Conservation (phyloP, 2,888 invertebrate species). For the Trichogramma evanescens region DNA sequence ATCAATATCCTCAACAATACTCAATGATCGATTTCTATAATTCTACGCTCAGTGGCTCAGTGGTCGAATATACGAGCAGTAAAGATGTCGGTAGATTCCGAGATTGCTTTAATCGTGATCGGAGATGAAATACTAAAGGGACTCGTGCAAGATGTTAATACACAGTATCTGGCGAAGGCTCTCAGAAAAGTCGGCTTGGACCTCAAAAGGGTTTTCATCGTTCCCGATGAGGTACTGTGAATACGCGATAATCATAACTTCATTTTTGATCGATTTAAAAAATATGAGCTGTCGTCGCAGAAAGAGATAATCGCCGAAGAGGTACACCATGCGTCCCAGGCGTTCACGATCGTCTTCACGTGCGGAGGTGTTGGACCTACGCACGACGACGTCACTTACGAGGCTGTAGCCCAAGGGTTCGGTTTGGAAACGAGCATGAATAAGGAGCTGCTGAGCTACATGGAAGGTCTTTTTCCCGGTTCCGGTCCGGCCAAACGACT, state of each 20-base stretch:
- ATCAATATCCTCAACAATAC: constrained; percentile 1
- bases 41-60: constrained; percentile 13
- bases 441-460: constrained; percentile 35
- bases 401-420: constrained; percentile 51
- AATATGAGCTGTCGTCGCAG: constrained; percentile 20
- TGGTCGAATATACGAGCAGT: constrained; percentile 29
- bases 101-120: constrained; percentile 48
- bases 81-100: no score
- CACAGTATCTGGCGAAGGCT: constrained; percentile 42
- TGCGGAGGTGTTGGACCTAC: constrained; percentile 64
- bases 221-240: constrained; percentile 50
- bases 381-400: constrained; percentile 63
- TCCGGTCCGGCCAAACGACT: constrained; percentile 29
- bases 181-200: constrained; percentile 31
- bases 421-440: constrained; percentile 30
- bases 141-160: constrained; percentile 57
- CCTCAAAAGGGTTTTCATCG: constrained; percentile 40
- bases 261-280: constrained; percentile 3
- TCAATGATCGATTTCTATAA: not conserved
- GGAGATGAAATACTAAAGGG: constrained; percentile 66
- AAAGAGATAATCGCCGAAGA: constrained; percentile 53
- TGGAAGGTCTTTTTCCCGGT: constrained; percentile 26
- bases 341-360: constrained; percentile 54
- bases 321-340: constrained; percentile 46
- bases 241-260: not conserved